Evolutionary conservation across 2,888 invertebrate species (phyloP).

Genomic region (Platypus cylindrus): DNA sequence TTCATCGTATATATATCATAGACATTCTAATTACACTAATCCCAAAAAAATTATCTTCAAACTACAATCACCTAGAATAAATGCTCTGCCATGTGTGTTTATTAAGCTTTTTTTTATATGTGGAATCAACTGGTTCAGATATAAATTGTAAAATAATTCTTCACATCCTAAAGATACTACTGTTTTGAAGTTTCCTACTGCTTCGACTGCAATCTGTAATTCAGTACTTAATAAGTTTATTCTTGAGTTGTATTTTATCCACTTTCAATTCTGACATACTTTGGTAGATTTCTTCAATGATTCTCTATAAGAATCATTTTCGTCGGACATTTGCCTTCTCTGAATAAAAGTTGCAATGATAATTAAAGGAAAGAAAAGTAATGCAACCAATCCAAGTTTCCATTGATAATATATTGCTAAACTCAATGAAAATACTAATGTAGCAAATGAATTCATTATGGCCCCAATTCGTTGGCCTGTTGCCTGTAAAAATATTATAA

Average conservation of each 20-base stretch:
- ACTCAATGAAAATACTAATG: conserved; percentile 50
- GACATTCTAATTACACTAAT: neutral
- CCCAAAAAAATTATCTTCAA: no score
- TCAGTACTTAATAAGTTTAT: neutral
- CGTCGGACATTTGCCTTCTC: conserved; percentile 50
- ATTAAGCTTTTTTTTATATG: conserved; percentile 45
- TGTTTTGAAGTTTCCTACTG: conserved; percentile 64
- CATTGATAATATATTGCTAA: conserved; percentile 61
- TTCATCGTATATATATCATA: no score
- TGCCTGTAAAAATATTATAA: conserved; percentile 40
- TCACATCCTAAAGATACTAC: conserved; percentile 63
- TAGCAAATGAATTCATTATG: conserved; percentile 59
- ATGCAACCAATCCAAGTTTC: conserved; percentile 58
- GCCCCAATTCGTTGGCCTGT: conserved; percentile 71
- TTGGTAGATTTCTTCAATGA: conserved; percentile 62
- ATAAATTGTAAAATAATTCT: conserved; percentile 50
- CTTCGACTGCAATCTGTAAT: conserved; percentile 58
- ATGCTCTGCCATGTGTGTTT: conserved; percentile 52
- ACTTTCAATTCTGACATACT: no score
- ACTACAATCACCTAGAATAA: conserved; percentile 39
- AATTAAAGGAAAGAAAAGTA: conserved; percentile 61
- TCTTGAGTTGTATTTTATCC: neutral
- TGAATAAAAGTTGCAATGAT: conserved; percentile 53
- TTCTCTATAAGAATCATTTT: conserved; percentile 53
- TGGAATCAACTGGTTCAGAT: conserved; percentile 45